A percentile compares a stretch with the other conserved stretches of the same genome.
Conservation (phyloP, 2,797 vertebrate genomes). For the Urosaurus nigricauda region DNA sequence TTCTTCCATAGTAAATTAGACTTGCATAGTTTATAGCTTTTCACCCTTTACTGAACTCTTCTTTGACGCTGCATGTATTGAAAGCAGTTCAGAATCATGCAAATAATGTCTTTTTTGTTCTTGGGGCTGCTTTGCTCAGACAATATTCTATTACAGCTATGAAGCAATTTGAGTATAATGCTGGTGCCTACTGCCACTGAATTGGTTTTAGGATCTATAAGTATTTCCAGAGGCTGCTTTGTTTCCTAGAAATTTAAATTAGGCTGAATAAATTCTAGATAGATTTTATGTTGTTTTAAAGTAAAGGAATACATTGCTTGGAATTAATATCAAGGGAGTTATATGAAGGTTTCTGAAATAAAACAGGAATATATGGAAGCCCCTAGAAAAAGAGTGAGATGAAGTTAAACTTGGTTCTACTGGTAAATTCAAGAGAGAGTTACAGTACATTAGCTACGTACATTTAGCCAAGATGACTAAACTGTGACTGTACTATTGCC, state of each 20-base stretch:
- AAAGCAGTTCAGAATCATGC: conserved; percentile 67
- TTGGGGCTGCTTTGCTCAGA: conserved; percentile 67
- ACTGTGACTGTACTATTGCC: too few relatives aligned
- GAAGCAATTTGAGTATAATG: conserved; percentile 68
- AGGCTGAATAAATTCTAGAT: conserved; percentile 3
- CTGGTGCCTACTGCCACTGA: conserved; percentile 51
- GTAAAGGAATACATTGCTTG: background rate
- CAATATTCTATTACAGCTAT: conserved; percentile 61
- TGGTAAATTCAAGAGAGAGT: background rate
- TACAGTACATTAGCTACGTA: background rate
- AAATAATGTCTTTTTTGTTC: conserved; percentile 68
- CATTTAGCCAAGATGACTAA: too few relatives aligned
- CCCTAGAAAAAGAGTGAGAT: background rate
- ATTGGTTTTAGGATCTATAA: conserved; percentile 42
- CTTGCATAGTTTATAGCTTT: conserved; percentile 52
- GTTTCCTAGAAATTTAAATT: conserved; percentile 49
- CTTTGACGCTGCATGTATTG: conserved; percentile 67
- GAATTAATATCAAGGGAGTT: background rate
- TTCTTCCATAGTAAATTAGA: conserved; percentile 64
- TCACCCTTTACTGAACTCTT: conserved; percentile 62
- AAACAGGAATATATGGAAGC: background rate
- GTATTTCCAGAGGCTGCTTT: conserved; percentile 15
- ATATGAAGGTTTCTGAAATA: background rate
- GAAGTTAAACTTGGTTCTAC: background rate
- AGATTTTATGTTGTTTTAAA: background rate